Evolutionary conservation across 1,140 invertebrate genomes (phyloP).

Genomic region (Bombus turneri): DNA sequence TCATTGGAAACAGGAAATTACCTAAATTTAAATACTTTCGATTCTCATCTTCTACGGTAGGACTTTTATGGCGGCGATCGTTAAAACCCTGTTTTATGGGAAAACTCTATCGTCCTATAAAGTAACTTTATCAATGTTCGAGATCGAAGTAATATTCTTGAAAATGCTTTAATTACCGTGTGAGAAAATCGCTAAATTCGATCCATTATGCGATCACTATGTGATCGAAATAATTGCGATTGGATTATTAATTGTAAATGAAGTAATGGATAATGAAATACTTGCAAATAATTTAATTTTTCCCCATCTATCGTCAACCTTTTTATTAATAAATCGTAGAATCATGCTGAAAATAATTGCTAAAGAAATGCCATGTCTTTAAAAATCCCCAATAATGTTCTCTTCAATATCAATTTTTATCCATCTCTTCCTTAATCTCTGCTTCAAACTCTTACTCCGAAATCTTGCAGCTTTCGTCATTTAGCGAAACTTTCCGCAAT

Average conservation of each 20-base stretch:
- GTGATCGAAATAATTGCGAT: not conserved
- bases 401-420: too few species aligned
- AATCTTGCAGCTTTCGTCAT: too few species aligned
- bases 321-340: too few species aligned
- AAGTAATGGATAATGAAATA: too few species aligned
- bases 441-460: too few species aligned
- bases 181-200: not conserved
- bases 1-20: slow-evolving; percentile 41
- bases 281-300: too few species aligned
- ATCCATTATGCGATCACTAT: not conserved
- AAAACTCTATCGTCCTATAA: not conserved
- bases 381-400: not conserved
- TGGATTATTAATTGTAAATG: not conserved
- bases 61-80: not conserved
- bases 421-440: too few species aligned
- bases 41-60: not conserved
- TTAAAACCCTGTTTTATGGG: not conserved
- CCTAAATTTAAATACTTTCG: slow-evolving; percentile 22
- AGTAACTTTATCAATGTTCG: not conserved
- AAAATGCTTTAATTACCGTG: not conserved
- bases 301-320: too few species aligned
- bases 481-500: too few species aligned
- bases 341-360: too few species aligned
- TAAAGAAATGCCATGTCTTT: too few species aligned
- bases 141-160: not conserved